A percentile compares a stretch with the other conserved stretches of the same genome.
Conservation (phyloP, 2,113 vertebrate genomes). For the Argyrosomus japonicus region DNA sequence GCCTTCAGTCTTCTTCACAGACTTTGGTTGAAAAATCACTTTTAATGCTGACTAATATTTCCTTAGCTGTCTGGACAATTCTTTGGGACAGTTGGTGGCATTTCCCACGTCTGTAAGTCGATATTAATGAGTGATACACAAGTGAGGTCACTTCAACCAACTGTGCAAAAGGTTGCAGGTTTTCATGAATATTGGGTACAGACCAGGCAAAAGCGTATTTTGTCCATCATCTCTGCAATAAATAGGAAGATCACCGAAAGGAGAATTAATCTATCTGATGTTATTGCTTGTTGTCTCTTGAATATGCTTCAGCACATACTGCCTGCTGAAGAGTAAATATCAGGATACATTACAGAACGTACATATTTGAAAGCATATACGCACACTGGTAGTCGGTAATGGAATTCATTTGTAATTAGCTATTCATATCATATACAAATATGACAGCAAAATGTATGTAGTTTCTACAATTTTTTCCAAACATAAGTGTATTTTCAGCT, state of each 20-base stretch:
- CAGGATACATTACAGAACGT: neutral
- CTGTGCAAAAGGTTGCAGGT: neutral
- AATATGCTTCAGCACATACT: too few species aligned
- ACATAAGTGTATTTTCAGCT: neutral
- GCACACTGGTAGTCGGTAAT: neutral
- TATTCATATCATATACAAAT: neutral
- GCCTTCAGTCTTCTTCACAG: neutral
- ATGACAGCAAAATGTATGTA: too few species aligned
- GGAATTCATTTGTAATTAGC: neutral
- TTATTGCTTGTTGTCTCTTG: too few species aligned
- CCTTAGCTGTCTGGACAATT: neutral
- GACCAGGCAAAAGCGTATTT: too few species aligned
- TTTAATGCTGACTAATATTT: conserved; percentile 6
- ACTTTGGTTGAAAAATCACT: neutral
- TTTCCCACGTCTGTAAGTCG: conserved; percentile 37
- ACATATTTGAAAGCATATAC: neutral
- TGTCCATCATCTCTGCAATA: neutral
- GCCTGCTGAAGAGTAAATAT: too few species aligned
- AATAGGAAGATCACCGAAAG: too few species aligned
- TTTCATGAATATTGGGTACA: neutral
- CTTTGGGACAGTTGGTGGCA: conserved; percentile 51
- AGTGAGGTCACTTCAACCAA: conserved; percentile 16
- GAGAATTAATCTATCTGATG: too few species aligned
- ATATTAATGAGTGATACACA: conserved; percentile 35
- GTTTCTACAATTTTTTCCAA: too few species aligned